phyloP scores from a whole-genome alignment of 2,888 invertebrate species.

The Camponotus fellah region DNA sequence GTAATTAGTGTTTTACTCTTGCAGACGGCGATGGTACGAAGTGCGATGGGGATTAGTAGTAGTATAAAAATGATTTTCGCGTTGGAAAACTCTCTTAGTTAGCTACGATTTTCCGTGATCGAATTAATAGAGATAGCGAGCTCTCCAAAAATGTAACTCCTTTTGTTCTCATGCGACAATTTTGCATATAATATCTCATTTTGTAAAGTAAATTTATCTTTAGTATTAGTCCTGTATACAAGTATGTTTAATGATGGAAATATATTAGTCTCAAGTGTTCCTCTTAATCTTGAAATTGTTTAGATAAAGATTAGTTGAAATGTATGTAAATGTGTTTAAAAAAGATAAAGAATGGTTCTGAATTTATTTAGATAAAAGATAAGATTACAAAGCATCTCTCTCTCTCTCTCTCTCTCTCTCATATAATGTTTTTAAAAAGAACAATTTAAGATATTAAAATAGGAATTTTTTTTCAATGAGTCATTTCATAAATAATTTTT shows the following conservation, averaged over 20 bases:
- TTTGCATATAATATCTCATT: neutral
- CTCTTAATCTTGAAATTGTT: neutral
- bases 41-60: constrained; percentile 26
- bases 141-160: neutral
- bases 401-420: too few species aligned
- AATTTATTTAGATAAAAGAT: too few species aligned
- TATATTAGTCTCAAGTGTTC: neutral
- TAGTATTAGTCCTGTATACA: neutral
- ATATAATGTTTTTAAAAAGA: too few species aligned
- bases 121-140: constrained; percentile 21
- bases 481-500: neutral
- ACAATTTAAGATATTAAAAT: too few species aligned
- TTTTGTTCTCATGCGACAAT: neutral
- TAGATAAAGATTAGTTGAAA: too few species aligned
- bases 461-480: neutral
- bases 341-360: too few species aligned
- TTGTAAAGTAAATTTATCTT: neutral
- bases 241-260: neutral
- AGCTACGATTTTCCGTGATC: neutral
- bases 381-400: too few species aligned
- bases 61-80: constrained; percentile 36
- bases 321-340: too few species aligned
- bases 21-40: constrained; percentile 23
- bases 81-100: neutral
- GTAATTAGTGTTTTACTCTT: constrained; percentile 52